These are phyloP conservation scores for Andrena bicolor DNA, from an alignment of 2,888 invertebrate genomes.

Conservation along the genomic window DNA sequence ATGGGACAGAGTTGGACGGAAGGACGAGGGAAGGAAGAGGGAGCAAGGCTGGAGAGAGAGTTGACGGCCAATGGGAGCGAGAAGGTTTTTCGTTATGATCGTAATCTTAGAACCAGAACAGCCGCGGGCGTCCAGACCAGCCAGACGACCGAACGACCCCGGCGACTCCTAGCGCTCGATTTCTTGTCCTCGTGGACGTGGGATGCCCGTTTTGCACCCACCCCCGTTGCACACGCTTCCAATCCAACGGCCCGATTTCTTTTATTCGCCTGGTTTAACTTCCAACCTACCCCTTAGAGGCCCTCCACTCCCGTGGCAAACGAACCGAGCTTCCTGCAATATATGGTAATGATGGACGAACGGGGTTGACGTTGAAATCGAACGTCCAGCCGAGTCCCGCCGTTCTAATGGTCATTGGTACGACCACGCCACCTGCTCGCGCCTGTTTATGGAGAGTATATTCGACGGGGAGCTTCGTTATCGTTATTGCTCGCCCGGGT, in stretches of 20 bases:
- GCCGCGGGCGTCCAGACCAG: conserved; percentile 75
- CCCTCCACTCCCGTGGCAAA: background rate
- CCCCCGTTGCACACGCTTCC: conserved; percentile 17
- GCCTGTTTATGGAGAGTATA: background rate
- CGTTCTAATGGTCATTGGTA: background rate
- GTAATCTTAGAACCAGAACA: conserved; percentile 81
- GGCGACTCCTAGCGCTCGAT: conserved; percentile 61
- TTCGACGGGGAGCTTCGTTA: background rate
- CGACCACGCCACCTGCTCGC: background rate
- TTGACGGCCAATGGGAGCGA: conserved; percentile 75
- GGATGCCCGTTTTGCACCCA: conserved; percentile 28
- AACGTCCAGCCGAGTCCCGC: background rate
- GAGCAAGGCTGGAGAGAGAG: conserved; percentile 18
- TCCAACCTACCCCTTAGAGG: background rate
- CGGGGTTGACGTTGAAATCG: background rate
- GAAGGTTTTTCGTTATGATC: conserved; percentile 82
- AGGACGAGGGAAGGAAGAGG: conserved; percentile 8
- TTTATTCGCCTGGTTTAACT: conserved; percentile 40
- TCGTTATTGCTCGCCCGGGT: conserved; percentile 9
- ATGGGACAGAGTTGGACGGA: background rate
- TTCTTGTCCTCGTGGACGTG: conserved; percentile 53
- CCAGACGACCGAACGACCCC: conserved; percentile 65
- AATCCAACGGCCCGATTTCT: conserved; percentile 21
- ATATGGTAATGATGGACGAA: background rate
- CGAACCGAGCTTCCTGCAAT: conserved; percentile 18